phyloP scores from a whole-genome alignment of 1,140 invertebrate species.

The Psix sp. region DNA sequence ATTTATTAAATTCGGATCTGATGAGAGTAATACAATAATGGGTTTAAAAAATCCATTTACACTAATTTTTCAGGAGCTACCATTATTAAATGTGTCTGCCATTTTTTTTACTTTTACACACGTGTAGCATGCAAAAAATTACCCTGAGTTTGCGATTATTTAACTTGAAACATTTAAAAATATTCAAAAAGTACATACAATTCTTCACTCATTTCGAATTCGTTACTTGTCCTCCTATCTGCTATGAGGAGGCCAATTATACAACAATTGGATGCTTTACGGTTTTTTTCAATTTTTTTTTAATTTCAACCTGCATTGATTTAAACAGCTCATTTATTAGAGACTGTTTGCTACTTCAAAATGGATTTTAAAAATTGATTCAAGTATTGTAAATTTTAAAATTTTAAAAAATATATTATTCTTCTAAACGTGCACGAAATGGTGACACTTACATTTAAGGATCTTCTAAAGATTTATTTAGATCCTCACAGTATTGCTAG shows the following conservation, averaged over 20 bases:
- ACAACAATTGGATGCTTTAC: slow-evolving; percentile 33
- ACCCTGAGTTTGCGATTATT: slow-evolving; percentile 24
- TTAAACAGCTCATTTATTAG: slow-evolving; percentile 16
- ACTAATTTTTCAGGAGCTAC: slow-evolving; percentile 10
- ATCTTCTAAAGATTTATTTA: slow-evolving; percentile 6
- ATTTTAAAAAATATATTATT: slow-evolving; percentile 5
- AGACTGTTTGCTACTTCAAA: slow-evolving; percentile 1
- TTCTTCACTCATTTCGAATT: slow-evolving; percentile 23
- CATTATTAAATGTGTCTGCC: slow-evolving; percentile 31
- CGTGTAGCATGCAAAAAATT: slow-evolving; percentile 38
- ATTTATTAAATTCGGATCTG: slow-evolving; percentile 70
- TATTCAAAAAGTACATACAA: slow-evolving; percentile 25
- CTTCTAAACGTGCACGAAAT: not conserved
- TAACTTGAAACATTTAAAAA: slow-evolving; percentile 27
- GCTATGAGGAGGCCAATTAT: slow-evolving; percentile 13
- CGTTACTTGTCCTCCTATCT: slow-evolving; percentile 25
- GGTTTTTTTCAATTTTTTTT: slow-evolving; percentile 2
- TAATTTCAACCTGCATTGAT: not conserved
- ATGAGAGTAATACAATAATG: slow-evolving; percentile 71
- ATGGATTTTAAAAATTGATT: slow-evolving; percentile 17
- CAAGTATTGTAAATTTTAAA: slow-evolving; percentile 9
- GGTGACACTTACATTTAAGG: slow-evolving; percentile 1
- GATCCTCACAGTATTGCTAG: not conserved
- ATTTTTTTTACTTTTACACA: slow-evolving; percentile 29
- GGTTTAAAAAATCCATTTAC: slow-evolving; percentile 31